Evolutionary conservation across 2,797 vertebrate genomes (phyloP).

Genomic region (Poecilia picta): DNA sequence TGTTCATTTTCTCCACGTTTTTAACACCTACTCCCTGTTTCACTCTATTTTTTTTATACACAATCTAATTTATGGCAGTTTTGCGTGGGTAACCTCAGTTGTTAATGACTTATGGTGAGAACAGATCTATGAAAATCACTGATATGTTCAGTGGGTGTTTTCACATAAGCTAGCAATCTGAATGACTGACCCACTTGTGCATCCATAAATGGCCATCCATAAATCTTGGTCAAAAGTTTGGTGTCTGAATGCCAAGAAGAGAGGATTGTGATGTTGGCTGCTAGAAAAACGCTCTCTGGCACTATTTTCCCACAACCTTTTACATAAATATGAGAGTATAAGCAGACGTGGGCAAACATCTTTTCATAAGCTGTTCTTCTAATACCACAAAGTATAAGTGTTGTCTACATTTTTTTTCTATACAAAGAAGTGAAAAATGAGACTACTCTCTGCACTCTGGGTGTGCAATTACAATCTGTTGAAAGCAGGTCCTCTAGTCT

Average conservation of each 20-base stretch:
- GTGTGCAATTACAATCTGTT: background rate
- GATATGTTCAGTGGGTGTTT: background rate
- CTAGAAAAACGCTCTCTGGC: background rate
- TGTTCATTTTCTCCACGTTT: background rate
- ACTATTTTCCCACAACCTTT: background rate
- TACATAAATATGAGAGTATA: background rate
- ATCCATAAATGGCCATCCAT: background rate
- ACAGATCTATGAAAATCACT: background rate
- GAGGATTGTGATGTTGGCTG: background rate
- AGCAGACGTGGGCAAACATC: background rate
- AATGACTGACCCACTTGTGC: background rate
- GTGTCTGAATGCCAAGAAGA: background rate
- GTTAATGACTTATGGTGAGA: too few species aligned
- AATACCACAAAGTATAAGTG: background rate
- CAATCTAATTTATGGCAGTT: background rate
- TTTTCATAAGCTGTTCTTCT: background rate
- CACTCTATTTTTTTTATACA: background rate
- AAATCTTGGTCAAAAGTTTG: background rate
- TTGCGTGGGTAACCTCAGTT: background rate
- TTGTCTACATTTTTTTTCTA: background rate
- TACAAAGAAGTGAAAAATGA: background rate
- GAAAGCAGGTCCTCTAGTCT: background rate
- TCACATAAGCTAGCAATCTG: background rate
- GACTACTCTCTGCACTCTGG: too few species aligned
- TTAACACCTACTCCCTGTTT: background rate